Evolutionary conservation across 2,113 vertebrate species (phyloP).

Genomic region (human): GRCh38 chr2:48073001-48073500

Average conservation of each 20-base stretch:
- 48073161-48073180: constrained; percentile 72
- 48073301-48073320: constrained; percentile 74
- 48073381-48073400: constrained; percentile 8
- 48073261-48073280: constrained; percentile 81
- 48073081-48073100: constrained; percentile 48
- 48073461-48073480: background rate
- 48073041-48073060: constrained; percentile 35
- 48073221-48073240: constrained; percentile 76
- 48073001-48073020: constrained; percentile 76
- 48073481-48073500: background rate
- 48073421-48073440: background rate
- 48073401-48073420: constrained; percentile 9
- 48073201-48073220: constrained; percentile 78
- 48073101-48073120: constrained; percentile 65
- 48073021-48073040: constrained; percentile 60
- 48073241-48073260: constrained; percentile 80
- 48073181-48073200: constrained; percentile 78
- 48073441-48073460: background rate
- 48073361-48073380: constrained; percentile 54
- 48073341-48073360: constrained; percentile 63
- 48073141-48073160: constrained; percentile 47
- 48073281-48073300: constrained; percentile 78
- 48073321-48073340: constrained; percentile 57
- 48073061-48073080: constrained; percentile 59
- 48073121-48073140: constrained; percentile 77